Conservation (phyloP, 1,140 invertebrate genomes). For the Medauroidea extradentata region DNA sequence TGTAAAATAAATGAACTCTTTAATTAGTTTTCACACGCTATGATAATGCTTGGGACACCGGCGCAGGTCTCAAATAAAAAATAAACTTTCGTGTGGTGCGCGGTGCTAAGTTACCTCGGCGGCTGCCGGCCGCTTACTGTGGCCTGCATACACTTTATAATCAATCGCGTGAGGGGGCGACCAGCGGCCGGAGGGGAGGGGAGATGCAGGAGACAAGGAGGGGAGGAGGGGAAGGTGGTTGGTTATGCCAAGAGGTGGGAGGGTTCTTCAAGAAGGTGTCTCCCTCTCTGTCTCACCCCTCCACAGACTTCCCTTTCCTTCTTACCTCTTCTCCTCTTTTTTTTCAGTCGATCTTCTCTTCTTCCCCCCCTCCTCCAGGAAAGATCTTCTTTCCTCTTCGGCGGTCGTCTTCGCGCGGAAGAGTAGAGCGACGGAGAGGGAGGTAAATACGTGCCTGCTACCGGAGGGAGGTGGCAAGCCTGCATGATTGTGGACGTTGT, state of each 20-base stretch:
- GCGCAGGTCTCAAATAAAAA: too few species aligned
- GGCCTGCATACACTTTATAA: conserved; percentile 22
- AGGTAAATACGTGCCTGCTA: background rate
- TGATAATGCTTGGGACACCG: too few species aligned
- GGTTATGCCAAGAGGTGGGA: conserved; percentile 9
- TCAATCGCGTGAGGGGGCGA: conserved; percentile 14
- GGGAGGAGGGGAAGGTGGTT: conserved; percentile 9
- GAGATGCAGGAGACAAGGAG: background rate
- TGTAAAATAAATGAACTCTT: too few species aligned
- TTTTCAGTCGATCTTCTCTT: too few species aligned
- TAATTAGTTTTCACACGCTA: too few species aligned
- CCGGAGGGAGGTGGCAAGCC: background rate
- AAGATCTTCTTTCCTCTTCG: too few species aligned
- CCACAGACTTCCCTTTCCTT: too few species aligned
- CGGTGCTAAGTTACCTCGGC: background rate
- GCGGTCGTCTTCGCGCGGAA: conserved; percentile 3
- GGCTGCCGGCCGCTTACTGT: conserved; percentile 16
- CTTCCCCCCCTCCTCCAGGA: too few species aligned
- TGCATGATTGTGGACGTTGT: too few species aligned
- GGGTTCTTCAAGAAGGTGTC: conserved; percentile 9
- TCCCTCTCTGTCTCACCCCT: background rate
- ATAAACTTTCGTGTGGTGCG: background rate
- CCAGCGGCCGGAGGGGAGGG: background rate
- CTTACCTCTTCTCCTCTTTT: too few species aligned
- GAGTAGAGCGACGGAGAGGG: too few species aligned